Evolutionary conservation across 92 coral and sea anemone genomes (phyloP).

Genomic region (Ricordea florida): DNA sequence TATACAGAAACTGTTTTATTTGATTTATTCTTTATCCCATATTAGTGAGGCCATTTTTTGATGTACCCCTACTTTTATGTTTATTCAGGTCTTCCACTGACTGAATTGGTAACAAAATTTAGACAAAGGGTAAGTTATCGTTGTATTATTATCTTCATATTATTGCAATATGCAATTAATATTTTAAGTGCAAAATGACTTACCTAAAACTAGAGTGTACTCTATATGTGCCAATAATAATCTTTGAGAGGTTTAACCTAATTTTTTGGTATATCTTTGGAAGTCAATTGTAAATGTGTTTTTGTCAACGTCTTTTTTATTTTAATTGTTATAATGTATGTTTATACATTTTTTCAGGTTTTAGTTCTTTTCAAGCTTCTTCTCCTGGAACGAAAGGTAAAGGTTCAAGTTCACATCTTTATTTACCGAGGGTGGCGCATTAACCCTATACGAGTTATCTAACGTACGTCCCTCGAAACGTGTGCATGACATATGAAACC

Average conservation of each 20-base stretch:
- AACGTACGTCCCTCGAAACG: too few relatives aligned
- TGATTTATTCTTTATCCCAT: neutral
- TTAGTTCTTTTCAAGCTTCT: constrained; percentile 76
- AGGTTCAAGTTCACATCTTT: too few relatives aligned
- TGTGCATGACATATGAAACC: too few relatives aligned
- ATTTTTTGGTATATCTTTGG: too few relatives aligned
- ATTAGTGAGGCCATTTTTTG: neutral
- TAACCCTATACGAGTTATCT: too few relatives aligned
- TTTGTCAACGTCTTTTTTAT: neutral
- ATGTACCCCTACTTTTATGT: neutral
- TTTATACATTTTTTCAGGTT: constrained; percentile 44
- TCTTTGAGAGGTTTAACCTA: too few relatives aligned
- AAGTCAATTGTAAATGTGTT: too few relatives aligned
- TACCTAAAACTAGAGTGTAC: too few relatives aligned
- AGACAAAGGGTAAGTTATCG: constrained; percentile 80
- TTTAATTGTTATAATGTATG: neutral
- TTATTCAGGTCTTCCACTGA: constrained; percentile 60
- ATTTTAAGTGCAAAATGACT: too few relatives aligned
- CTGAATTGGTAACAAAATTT: constrained; percentile 59
- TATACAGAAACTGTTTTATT: neutral
- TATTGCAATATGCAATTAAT: neutral
- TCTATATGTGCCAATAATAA: too few relatives aligned
- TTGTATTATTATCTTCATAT: neutral
- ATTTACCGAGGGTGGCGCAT: too few relatives aligned
- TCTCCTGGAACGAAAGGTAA: constrained; percentile 81